These are phyloP conservation scores for Diplosoma virens DNA, from an alignment of 23 tunicate genomes.

Conservation along the genomic window DNA sequence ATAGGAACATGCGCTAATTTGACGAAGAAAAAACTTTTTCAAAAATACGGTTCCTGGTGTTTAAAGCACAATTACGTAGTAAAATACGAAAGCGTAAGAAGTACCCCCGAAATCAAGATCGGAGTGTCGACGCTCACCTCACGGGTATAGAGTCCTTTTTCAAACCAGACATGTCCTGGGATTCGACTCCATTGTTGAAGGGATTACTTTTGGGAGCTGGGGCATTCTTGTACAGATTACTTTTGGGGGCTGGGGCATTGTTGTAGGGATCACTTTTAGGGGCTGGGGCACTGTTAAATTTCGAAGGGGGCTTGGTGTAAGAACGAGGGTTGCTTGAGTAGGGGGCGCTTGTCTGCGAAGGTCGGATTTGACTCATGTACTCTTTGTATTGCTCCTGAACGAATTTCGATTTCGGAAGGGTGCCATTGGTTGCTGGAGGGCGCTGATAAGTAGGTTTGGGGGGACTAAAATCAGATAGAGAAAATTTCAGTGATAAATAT, in stretches of 20 bases:
- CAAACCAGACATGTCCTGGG: slow-evolving; percentile 74
- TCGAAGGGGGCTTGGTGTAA: slow-evolving; percentile 12
- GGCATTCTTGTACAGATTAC: no score
- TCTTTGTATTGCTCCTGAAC: slow-evolving; percentile 70
- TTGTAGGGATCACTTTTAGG: slow-evolving; percentile 72
- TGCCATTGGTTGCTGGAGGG: slow-evolving; percentile 48
- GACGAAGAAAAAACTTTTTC: no score
- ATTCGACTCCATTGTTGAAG: slow-evolving; percentile 82
- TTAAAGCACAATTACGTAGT: no score
- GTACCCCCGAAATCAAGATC: no score
- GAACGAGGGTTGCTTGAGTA: slow-evolving; percentile 46
- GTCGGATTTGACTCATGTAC: slow-evolving; percentile 59
- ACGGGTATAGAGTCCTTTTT: slow-evolving; percentile 61
- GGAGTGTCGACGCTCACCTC: no score
- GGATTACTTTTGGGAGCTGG: no score
- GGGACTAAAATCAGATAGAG: background rate
- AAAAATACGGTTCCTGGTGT: no score
- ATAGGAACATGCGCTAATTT: no score
- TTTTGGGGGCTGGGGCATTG: no score
- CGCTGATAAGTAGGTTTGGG: slow-evolving; percentile 8
- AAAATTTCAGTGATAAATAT: no score
- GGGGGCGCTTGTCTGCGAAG: slow-evolving; percentile 7
- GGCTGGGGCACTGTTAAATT: slow-evolving; percentile 30
- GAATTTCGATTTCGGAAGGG: slow-evolving; percentile 62
- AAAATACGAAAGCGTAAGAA: no score